These are phyloP conservation scores for Escarpia spicata DNA, from an alignment of 2,888 invertebrate genomes.

Conservation along the genomic window DNA sequence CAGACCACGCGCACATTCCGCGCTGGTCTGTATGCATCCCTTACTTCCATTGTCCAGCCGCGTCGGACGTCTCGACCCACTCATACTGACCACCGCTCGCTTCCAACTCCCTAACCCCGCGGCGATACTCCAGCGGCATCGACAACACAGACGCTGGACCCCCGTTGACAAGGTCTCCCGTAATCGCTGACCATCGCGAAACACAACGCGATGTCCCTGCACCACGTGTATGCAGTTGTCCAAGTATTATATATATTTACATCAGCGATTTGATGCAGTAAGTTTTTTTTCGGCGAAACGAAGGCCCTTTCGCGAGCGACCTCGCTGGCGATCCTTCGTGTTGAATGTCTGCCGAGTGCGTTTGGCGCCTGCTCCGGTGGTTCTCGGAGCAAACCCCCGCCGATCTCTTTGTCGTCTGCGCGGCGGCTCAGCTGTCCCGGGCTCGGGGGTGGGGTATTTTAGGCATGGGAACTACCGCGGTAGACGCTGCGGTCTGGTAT, in stretches of 20 bases:
- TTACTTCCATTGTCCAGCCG: not conserved
- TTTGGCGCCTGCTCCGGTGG: conserved; percentile 21
- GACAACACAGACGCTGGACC: not conserved
- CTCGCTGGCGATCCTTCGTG: not conserved
- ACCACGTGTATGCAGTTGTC: not conserved
- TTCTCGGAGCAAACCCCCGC: not conserved
- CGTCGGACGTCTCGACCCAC: not conserved
- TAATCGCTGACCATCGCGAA: not conserved
- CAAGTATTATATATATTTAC: not conserved
- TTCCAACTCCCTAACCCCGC: not conserved
- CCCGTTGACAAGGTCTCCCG: not conserved
- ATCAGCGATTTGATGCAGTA: not conserved
- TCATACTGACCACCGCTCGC: not conserved
- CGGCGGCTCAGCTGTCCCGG: conserved; percentile 20
- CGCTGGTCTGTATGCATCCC: not conserved
- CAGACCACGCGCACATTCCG: not conserved
- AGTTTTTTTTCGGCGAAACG: not conserved
- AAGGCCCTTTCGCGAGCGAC: conserved; percentile 14
- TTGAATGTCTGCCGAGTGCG: conserved; percentile 18
- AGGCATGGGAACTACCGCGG: conserved; percentile 22
- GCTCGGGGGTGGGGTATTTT: conserved; percentile 21
- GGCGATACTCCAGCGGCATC: not conserved
- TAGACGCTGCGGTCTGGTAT: conserved; percentile 23
- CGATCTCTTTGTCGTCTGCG: conserved; percentile 21
- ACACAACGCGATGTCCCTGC: not conserved